Evolutionary conservation across 2,888 invertebrate genomes (phyloP).

Genomic region (Antheraea assamensis): DNA sequence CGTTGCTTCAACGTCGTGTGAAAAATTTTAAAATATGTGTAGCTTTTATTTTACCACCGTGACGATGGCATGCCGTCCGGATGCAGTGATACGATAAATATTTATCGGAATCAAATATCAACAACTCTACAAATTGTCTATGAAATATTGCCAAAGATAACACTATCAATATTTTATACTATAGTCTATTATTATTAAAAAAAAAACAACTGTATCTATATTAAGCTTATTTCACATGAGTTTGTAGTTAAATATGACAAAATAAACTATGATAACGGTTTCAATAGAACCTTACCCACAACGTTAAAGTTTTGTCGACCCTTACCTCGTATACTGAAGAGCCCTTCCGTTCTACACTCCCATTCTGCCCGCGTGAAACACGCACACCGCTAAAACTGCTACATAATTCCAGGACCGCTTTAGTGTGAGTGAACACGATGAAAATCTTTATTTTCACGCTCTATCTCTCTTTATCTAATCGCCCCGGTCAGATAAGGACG

Average conservation of each 20-base stretch:
- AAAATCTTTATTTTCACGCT: conserved; percentile 83
- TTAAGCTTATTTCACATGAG: conserved; percentile 18
- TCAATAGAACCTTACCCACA: conserved; percentile 54
- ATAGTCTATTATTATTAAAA: not conserved
- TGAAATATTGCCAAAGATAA: not conserved
- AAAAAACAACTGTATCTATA: not conserved
- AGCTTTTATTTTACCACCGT: not conserved
- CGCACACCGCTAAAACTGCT: conserved; percentile 62
- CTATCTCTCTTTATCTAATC: conserved; percentile 83
- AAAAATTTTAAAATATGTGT: conserved; percentile 54
- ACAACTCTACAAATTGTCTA: not conserved
- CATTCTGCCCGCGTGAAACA: conserved; percentile 57
- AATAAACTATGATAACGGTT: conserved; percentile 50
- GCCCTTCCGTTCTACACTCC: conserved; percentile 59
- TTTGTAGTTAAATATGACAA: conserved; percentile 45
- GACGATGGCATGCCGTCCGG: not conserved
- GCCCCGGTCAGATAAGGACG: conserved; percentile 80
- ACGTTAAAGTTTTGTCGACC: conserved; percentile 70
- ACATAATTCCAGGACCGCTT: conserved; percentile 62
- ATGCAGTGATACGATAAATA: not conserved
- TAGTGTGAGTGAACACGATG: conserved; percentile 82
- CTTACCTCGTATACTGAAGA: conserved; percentile 64
- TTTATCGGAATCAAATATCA: not conserved
- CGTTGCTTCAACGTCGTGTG: conserved; percentile 54
- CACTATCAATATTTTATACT: not conserved